Percentiles rank a stretch among this genome's conserved stretches.
Conservation (phyloP, 2,888 invertebrate species). For the Stratiomys singularior region DNA sequence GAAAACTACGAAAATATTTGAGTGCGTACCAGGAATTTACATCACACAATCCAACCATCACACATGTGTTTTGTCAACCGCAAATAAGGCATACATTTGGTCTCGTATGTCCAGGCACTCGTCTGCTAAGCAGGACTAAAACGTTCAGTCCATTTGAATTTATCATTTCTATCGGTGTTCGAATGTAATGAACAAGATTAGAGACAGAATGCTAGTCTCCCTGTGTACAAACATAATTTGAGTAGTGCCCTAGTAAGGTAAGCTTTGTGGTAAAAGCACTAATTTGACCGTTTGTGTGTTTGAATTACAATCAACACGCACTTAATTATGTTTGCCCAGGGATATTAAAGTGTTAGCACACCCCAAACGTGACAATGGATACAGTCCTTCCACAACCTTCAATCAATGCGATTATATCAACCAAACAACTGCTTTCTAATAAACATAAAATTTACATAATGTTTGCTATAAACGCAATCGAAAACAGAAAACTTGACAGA, state of each 20-base stretch:
- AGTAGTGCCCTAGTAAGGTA: background rate
- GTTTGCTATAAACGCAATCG: constrained; percentile 2
- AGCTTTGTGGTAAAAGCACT: constrained; percentile 21
- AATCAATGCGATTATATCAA: constrained; percentile 26
- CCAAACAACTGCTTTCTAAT: constrained; percentile 12
- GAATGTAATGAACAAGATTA: constrained; percentile 1
- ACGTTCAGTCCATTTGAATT: background rate
- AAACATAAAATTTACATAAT: constrained; percentile 31
- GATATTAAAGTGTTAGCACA: constrained; percentile 1
- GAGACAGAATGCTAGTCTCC: constrained; percentile 7
- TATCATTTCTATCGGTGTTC: constrained; percentile 14
- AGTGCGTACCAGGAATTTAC: no score
- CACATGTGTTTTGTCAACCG: no score
- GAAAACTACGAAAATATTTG: no score
- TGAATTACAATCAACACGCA: constrained; percentile 25
- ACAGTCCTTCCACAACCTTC: background rate
- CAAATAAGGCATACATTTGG: no score
- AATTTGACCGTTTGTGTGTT: constrained; percentile 37
- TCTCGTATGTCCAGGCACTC: background rate
- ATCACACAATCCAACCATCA: no score
- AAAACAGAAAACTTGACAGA: background rate
- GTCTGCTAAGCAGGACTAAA: background rate
- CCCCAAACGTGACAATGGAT: background rate
- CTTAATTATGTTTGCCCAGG: constrained; percentile 24
- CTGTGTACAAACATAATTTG: background rate